These are phyloP conservation scores for Drosophila nigromelanica DNA, from an alignment of 1,140 invertebrate genomes.

Conservation along the genomic window DNA sequence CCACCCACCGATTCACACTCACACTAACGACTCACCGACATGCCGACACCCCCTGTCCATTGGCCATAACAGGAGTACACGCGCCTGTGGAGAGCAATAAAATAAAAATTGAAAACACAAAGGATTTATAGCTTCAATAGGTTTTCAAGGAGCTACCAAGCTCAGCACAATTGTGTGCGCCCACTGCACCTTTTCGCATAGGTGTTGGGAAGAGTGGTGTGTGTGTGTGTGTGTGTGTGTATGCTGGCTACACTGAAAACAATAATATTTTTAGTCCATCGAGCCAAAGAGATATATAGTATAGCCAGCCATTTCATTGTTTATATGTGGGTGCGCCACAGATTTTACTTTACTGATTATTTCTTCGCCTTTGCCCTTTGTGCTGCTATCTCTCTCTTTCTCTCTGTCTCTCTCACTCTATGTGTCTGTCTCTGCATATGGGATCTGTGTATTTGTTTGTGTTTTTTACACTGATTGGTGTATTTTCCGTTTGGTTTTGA, in stretches of 20 bases:
- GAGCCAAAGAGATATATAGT: conserved; percentile 60
- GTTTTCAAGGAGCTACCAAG: conserved; percentile 80
- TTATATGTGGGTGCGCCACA: conserved; percentile 74
- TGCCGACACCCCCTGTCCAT: not conserved
- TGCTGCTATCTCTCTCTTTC: conserved; percentile 12
- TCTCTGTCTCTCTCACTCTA: conserved; percentile 13
- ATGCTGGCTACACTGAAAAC: conserved; percentile 49
- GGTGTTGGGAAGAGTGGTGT: not conserved
- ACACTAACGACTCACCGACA: not conserved
- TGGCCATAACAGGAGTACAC: conserved; percentile 36
- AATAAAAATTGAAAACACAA: conserved; percentile 83
- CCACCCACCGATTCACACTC: not conserved
- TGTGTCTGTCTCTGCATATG: conserved; percentile 10
- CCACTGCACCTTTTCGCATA: conserved; percentile 37
- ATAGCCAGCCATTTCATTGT: conserved; percentile 70
- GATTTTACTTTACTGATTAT: conserved; percentile 79
- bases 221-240: not conserved
- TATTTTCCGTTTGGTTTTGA: conserved; percentile 77
- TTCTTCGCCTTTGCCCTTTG: conserved; percentile 66
- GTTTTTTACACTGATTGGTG: conserved; percentile 81
- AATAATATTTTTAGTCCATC: conserved; percentile 65
- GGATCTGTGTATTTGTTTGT: conserved; percentile 27
- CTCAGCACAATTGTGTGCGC: conserved; percentile 64
- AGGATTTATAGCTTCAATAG: conserved; percentile 83
- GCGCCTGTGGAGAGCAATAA: conserved; percentile 76